These are phyloP conservation scores for Vicugna pacos DNA, from an alignment of 2,113 vertebrate species.

Conservation along the genomic window DNA sequence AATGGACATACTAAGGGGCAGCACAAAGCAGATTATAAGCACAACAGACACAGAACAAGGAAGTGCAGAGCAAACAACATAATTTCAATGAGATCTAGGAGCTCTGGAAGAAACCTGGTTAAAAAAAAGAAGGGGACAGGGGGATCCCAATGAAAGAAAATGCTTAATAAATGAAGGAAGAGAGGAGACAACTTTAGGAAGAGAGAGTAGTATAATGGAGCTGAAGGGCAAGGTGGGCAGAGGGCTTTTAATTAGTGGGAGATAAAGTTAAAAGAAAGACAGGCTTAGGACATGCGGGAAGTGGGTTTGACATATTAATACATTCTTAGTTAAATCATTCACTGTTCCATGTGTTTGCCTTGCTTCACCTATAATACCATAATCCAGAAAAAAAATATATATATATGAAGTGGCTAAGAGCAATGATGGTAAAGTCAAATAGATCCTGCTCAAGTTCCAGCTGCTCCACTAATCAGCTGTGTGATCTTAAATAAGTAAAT, in stretches of 20 bases:
- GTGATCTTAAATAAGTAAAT: neutral
- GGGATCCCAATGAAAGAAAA: neutral
- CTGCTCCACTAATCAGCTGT: neutral
- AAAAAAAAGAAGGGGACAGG: neutral
- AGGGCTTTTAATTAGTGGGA: neutral
- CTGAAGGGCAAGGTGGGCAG: neutral
- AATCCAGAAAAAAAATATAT: neutral
- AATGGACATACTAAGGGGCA: neutral
- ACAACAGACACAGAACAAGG: neutral
- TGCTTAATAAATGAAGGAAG: neutral
- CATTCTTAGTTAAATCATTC: neutral
- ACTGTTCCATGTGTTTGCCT: neutral
- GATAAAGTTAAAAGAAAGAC: conserved; percentile 2
- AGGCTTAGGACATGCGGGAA: neutral
- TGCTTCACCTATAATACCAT: neutral
- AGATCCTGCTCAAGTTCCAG: neutral
- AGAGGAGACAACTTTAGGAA: neutral
- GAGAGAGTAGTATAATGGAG: neutral
- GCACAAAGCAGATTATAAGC: neutral
- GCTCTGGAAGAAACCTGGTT: neutral
- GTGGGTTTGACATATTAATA: neutral
- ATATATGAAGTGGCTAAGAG: neutral
- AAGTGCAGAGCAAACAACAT: neutral
- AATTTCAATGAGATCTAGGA: neutral
- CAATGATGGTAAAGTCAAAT: neutral